Evolutionary conservation across 2,113 vertebrate species (phyloP).

Genomic region (Ailurus styani): DNA sequence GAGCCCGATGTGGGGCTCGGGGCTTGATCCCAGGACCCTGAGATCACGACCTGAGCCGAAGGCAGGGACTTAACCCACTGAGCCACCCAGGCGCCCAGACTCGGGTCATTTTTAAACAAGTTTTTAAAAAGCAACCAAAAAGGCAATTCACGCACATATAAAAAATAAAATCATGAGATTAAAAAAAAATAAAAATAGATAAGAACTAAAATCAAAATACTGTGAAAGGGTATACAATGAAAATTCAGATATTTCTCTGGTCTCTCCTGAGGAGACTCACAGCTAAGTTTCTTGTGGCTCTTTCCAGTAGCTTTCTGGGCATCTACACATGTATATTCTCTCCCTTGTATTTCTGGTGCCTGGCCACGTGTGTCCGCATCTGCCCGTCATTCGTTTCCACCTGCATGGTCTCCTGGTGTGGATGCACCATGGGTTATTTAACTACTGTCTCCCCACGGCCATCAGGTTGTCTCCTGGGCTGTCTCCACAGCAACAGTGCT

Average conservation of each 20-base stretch:
- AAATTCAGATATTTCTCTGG: not conserved
- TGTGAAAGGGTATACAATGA: not conserved
- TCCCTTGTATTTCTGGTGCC: not conserved
- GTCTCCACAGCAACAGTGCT: not conserved
- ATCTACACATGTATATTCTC: not conserved
- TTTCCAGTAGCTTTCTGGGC: not conserved
- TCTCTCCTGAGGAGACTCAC: not conserved
- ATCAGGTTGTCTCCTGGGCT: not conserved
- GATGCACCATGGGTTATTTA: not conserved
- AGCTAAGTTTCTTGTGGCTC: not conserved
- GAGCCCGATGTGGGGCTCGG: too few relatives aligned
- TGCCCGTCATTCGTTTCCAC: not conserved
- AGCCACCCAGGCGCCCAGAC: too few relatives aligned
- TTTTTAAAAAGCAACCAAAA: not conserved
- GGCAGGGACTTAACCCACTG: not conserved
- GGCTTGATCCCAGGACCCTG: too few relatives aligned
- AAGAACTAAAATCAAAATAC: not conserved
- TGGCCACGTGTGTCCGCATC: accelerated
- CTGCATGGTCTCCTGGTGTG: not conserved
- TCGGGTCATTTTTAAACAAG: not conserved
- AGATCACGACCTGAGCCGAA: too few relatives aligned
- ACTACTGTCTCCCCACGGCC: not conserved
- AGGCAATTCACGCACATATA: not conserved
- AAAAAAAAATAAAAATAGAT: not conserved
- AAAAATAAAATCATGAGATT: not conserved